Evolutionary conservation across 2,888 invertebrate genomes (phyloP), one percentile per base, ranked within the genome.

Genomic region (Lasioglossum vierecki): DNA sequence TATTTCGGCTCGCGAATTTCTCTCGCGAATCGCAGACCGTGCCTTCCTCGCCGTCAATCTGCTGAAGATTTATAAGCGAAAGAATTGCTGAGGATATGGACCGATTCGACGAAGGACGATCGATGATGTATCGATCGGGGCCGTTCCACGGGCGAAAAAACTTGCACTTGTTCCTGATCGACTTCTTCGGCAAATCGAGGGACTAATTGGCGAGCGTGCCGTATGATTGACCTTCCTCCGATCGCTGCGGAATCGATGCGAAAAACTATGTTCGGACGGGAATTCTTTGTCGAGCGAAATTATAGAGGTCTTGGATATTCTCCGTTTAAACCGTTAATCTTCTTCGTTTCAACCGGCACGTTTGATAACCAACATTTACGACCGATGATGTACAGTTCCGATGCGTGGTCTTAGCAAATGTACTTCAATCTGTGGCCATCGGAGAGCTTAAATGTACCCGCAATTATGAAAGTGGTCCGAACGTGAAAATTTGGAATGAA

Each of bases 61-160:
- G 53, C 22, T 9, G 30, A 63, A 30, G 63, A 30, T 63, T 63
- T 63, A 30, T 63, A 30, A 30, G 63, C 13, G 30, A 63, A 2
- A 13, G 63, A 63, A 13, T 15, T 15, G 63, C 63, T 4, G 63
- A 30, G 30, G 63, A 30, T 63, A 30, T 63, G 13, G 63, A 26
- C 63, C 26, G 63, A 15, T 30, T 30, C 63, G 63, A 6, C 63
- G 63, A 30, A 68, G 83, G 85, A 76, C 71, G 76, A 26, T 72
- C 80, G 83, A 84, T 89, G 80, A 88, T 87, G 78, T 88, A 90
- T 90, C 84, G 86, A 82, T 88, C 49, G 76, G 30, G 4, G 35
- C 35, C 53, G 41, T 49, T 39, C 70, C 66, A 57, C 22, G 66
- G 70, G 60, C 26, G 78, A 79, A 90, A 89, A 89, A 90, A 86